Percentiles rank a stretch among this genome's conserved stretches.
Conservation (phyloP, 2,113 vertebrate genomes). For the Etheostoma cragini region DNA sequence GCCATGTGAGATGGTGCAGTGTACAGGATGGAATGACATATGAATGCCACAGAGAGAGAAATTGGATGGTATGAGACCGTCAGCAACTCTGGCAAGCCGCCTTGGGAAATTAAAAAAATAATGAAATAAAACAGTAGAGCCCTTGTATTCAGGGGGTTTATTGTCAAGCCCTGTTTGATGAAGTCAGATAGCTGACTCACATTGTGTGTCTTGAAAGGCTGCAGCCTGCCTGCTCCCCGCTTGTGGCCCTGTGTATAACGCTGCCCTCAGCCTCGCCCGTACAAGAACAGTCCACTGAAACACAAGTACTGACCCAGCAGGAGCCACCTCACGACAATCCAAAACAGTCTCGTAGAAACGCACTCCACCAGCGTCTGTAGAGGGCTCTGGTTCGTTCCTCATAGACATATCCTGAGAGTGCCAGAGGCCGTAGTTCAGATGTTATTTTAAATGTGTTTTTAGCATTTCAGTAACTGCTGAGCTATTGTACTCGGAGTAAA, state of each 20-base stretch:
- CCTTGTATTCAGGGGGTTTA: conserved; percentile 78
- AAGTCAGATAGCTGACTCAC: conserved; percentile 80
- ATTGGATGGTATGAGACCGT: conserved; percentile 74
- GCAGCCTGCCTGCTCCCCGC: conserved; percentile 45
- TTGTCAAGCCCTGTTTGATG: conserved; percentile 82
- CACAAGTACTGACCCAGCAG: conserved; percentile 61
- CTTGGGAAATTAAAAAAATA: conserved; percentile 81
- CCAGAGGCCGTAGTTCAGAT: conserved; percentile 46
- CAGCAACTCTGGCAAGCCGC: conserved; percentile 75
- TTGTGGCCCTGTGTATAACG: conserved; percentile 55
- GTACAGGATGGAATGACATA: conserved; percentile 76
- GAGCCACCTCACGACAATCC: conserved; percentile 48
- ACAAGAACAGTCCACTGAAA: conserved; percentile 58
- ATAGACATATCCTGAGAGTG: conserved; percentile 39
- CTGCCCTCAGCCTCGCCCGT: conserved; percentile 46
- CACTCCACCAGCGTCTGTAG: conserved; percentile 16
- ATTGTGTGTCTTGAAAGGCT: conserved; percentile 69
- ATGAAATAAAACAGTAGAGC: conserved; percentile 77
- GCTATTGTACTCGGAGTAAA: conserved; percentile 27
- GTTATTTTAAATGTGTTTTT: conserved; percentile 61
- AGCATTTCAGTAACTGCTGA: conserved; percentile 40
- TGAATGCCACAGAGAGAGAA: conserved; percentile 75
- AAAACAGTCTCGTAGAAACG: not conserved
- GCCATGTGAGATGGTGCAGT: conserved; percentile 62
- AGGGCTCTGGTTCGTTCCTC: conserved; percentile 27